phyloP scores from a whole-genome alignment of 2,797 vertebrate species.

The Phaenicophaeus curvirostris region DNA sequence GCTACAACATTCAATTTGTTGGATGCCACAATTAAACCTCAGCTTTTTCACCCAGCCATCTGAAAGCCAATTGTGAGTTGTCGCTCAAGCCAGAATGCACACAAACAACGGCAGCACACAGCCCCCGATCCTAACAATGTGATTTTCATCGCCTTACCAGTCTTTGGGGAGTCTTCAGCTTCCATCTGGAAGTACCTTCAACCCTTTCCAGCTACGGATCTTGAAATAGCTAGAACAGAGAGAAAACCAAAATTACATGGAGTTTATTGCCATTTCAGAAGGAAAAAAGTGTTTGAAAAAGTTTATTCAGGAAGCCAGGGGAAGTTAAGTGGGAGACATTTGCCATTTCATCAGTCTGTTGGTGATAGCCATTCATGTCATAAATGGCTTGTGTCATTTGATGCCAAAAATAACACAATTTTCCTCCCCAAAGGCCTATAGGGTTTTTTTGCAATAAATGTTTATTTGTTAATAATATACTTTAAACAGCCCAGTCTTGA shows the following conservation, averaged over 20 bases:
- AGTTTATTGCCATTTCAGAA: slow-evolving; percentile 71
- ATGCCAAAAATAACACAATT: slow-evolving; percentile 83
- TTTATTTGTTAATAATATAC: slow-evolving; percentile 86
- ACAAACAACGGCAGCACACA: slow-evolving; percentile 47
- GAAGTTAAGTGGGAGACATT: slow-evolving; percentile 77
- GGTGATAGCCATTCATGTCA: slow-evolving; percentile 80
- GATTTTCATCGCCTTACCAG: slow-evolving; percentile 76
- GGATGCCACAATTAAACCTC: slow-evolving; percentile 81
- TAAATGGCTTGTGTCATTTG: slow-evolving; percentile 82
- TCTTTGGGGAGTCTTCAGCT: slow-evolving; percentile 66
- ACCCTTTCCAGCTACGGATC: slow-evolving; percentile 49
- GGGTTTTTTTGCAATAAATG: slow-evolving; percentile 79
- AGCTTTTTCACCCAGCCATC: slow-evolving; percentile 73
- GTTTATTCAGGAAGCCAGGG: slow-evolving; percentile 77
- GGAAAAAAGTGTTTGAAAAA: slow-evolving; percentile 74
- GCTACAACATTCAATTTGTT: slow-evolving; percentile 82
- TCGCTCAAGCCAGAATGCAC: slow-evolving; percentile 71
- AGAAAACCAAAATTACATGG: slow-evolving; percentile 74
- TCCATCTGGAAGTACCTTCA: slow-evolving; percentile 64
- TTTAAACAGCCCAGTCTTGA: slow-evolving; percentile 82
- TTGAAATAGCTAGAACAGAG: slow-evolving; percentile 66
- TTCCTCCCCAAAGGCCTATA: slow-evolving; percentile 79
- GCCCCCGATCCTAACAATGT: slow-evolving; percentile 54
- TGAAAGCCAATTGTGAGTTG: slow-evolving; percentile 55
- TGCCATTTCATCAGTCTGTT: slow-evolving; percentile 77